These are phyloP conservation scores for Hypomecis punctinalis DNA, from an alignment of 2,888 invertebrate species.

Conservation along the genomic window DNA sequence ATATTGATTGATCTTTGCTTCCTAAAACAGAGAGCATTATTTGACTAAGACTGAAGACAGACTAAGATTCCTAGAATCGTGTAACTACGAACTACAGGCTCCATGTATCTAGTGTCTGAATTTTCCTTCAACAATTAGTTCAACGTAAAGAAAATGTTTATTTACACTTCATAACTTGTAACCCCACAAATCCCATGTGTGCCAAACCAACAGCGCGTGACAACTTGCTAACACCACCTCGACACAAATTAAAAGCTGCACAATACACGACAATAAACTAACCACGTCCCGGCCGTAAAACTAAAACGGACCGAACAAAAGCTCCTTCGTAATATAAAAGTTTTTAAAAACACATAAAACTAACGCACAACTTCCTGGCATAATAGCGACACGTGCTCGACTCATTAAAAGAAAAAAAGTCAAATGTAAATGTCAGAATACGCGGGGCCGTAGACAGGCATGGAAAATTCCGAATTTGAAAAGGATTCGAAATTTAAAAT, in stretches of 20 bases:
- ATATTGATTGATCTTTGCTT: too few relatives aligned
- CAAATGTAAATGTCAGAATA: slow-evolving; percentile 48
- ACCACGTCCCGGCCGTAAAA: slow-evolving; percentile 41
- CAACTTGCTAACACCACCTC: slow-evolving; percentile 14
- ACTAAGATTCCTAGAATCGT: too few relatives aligned
- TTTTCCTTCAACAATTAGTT: too few relatives aligned
- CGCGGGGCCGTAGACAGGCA: slow-evolving; percentile 34
- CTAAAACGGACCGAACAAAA: slow-evolving; percentile 40
- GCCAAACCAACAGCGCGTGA: slow-evolving; percentile 5
- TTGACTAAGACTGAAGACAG: too few relatives aligned
- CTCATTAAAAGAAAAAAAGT: slow-evolving; percentile 43
- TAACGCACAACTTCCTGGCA: slow-evolving; percentile 46
- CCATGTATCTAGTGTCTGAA: too few relatives aligned
- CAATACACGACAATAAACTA: slow-evolving; percentile 32
- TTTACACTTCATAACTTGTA: too few relatives aligned
- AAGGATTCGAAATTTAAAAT: slow-evolving; percentile 53
- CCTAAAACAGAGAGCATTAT: too few relatives aligned
- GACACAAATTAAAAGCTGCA: slow-evolving; percentile 35
- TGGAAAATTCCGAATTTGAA: slow-evolving; percentile 48
- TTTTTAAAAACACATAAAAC: slow-evolving; percentile 45
- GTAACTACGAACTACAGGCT: too few relatives aligned
- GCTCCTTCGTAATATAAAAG: slow-evolving; percentile 36
- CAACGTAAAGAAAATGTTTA: too few relatives aligned
- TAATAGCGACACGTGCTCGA: slow-evolving; percentile 46
- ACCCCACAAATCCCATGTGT: slow-evolving; percentile 4